phyloP scores from a whole-genome alignment of 2,113 vertebrate species.

The Cathartes aura region DNA sequence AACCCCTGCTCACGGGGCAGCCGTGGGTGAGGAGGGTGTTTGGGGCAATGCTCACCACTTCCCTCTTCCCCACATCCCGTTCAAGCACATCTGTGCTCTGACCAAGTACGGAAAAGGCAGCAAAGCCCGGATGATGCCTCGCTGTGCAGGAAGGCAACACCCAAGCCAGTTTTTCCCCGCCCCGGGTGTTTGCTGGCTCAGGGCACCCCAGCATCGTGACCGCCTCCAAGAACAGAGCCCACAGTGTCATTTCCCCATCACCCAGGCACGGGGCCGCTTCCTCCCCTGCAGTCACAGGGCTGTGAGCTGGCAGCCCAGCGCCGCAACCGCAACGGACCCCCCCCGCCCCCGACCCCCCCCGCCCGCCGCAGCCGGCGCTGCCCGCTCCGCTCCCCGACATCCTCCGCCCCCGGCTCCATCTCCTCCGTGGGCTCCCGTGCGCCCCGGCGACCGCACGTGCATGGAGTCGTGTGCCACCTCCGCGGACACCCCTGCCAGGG shows the following conservation, averaged over 20 bases:
- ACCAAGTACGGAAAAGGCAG: not conserved
- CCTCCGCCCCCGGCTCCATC: not conserved
- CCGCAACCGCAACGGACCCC: not conserved
- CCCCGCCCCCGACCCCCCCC: no score
- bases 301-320: not conserved
- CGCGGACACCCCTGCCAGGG: not conserved
- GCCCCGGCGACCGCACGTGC: fast-evolving
- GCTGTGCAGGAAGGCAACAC: conserved; percentile 44
- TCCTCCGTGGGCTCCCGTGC: not conserved
- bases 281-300: conserved; percentile 54
- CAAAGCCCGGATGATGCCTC: not conserved
- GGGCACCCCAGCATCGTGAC: conserved; percentile 34
- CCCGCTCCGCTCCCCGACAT: not conserved
- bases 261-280: not conserved
- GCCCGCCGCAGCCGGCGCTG: not conserved
- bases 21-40: fast-evolving
- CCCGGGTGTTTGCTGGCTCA: not conserved
- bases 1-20: not conserved
- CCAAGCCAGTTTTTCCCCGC: not conserved
- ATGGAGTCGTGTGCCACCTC: fast-evolving
- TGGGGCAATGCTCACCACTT: not conserved
- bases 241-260: conserved; percentile 42
- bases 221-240: conserved; percentile 42
- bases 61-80: not conserved
- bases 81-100: not conserved